These are phyloP conservation scores for Cottus gobio DNA, from an alignment of 2,113 vertebrate species.

Conservation along the genomic window DNA sequence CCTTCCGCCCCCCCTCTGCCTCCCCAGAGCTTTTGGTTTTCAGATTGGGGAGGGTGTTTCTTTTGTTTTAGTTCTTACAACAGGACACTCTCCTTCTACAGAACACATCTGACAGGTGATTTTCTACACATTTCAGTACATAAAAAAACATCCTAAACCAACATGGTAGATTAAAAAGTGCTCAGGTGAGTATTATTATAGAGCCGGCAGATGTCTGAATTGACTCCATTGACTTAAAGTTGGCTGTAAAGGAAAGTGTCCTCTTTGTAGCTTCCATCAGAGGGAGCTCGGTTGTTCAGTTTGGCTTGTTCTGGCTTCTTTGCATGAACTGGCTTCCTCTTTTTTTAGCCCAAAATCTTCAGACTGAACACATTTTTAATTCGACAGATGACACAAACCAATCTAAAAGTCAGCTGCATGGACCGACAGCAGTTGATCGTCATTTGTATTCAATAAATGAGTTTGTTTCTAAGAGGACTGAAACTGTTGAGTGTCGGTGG, in stretches of 20 bases:
- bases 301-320: slow-evolving; percentile 75
- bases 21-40: slow-evolving; percentile 72
- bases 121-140: not conserved
- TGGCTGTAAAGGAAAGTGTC: slow-evolving; percentile 69
- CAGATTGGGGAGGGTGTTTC: slow-evolving; percentile 64
- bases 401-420: slow-evolving; percentile 18
- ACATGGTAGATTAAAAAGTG: not conserved
- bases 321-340: slow-evolving; percentile 78
- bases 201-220: not conserved
- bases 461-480: not conserved
- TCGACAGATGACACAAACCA: slow-evolving; percentile 39
- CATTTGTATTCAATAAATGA: not conserved
- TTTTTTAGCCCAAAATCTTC: slow-evolving; percentile 19
- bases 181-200: not conserved
- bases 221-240: not conserved
- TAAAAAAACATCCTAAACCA: slow-evolving; percentile 12
- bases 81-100: slow-evolving; percentile 70
- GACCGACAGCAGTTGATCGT: slow-evolving; percentile 17
- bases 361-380: slow-evolving; percentile 11
- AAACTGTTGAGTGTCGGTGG: not conserved
- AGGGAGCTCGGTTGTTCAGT: slow-evolving; percentile 63
- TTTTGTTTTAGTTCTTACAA: slow-evolving; percentile 12
- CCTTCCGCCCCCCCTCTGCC: slow-evolving; percentile 44
- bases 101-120: slow-evolving; percentile 8
- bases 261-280: slow-evolving; percentile 41